These are phyloP conservation scores for Drosophila mercatorum DNA, from an alignment of 2,888 invertebrate species.

Conservation along the genomic window DNA sequence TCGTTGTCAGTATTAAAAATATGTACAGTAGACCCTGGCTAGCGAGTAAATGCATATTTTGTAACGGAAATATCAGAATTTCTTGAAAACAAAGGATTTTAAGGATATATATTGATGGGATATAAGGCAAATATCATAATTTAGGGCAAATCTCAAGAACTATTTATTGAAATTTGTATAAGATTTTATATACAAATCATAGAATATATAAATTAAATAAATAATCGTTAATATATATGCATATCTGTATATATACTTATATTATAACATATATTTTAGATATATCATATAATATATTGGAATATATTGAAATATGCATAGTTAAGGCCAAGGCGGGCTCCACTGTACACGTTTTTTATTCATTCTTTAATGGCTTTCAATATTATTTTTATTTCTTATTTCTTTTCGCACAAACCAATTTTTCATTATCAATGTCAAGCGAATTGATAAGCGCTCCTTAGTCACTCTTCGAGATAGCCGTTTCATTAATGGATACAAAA, in stretches of 20 bases:
- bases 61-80: background rate
- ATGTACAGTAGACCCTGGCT: background rate
- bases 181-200: no score
- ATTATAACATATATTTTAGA: no score
- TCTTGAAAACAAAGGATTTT: background rate
- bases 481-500: constrained; percentile 61
- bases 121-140: background rate
- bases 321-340: background rate
- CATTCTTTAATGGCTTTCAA: constrained; percentile 22
- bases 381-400: constrained; percentile 5
- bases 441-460: constrained; percentile 48
- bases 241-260: no score
- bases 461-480: constrained; percentile 26
- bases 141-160: background rate
- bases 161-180: background rate
- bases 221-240: no score
- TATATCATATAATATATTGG: no score
- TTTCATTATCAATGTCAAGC: constrained; percentile 76
- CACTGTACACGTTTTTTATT: constrained; percentile 7
- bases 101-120: background rate
- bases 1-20: constrained; percentile 28
- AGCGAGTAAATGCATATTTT: background rate
- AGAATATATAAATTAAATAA: no score
- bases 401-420: constrained; percentile 16
- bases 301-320: background rate